Base-by-base conservation (phyloP, 2,113 vertebrate species). In the Salvelinus fontinalis region DNA sequence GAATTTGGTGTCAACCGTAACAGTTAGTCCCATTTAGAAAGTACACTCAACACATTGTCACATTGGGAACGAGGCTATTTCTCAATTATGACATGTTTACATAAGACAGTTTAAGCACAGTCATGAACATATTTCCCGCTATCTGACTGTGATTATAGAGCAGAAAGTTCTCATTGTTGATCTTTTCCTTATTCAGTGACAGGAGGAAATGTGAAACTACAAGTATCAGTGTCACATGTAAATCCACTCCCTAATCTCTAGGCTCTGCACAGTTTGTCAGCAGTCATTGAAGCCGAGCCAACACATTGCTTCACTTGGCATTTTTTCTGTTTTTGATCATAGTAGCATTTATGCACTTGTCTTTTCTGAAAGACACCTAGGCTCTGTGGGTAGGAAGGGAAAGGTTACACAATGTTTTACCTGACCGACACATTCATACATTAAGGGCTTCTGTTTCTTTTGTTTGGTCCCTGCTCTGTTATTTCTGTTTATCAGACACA, bases 101-200 rank as follows among this genome's bases (percentile, higher is more conserved):
- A 29, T 16, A 66, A 66, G 27, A 44, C 7, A 14, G 22, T 26
- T 1, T 26, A 24, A 26, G 26, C 65, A 14, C 24, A 31, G 26
- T 0, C 65, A 14, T 26, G 14, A 67, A 67, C 24, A 5, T 16
- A 29, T 6, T 68, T 34, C 27, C 34, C 26, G 3, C 29, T 34
- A 31, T 68, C 89, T 71, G 67, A 93, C 93, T 39, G 93, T 92
- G 3, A 78, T 68, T 27, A 26, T 2, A 31, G 54, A 39, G 59
- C 31, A 59, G 34, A 73, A 77, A 4, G 16, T 54, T 71, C 13
- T 64, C 75, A 65, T 72, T 80, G 75, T 84, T 74, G 44, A 78
- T 66, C 75, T 82, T 80, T 81, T 81, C 62, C 31, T 77, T 85
- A 82, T 81, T 83, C 59, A 29, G 34, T 44, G 34, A 73, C 71